These are phyloP conservation scores for Epinephelus malabaricus DNA, from an alignment of 2,797 vertebrate genomes.

Conservation along the genomic window DNA sequence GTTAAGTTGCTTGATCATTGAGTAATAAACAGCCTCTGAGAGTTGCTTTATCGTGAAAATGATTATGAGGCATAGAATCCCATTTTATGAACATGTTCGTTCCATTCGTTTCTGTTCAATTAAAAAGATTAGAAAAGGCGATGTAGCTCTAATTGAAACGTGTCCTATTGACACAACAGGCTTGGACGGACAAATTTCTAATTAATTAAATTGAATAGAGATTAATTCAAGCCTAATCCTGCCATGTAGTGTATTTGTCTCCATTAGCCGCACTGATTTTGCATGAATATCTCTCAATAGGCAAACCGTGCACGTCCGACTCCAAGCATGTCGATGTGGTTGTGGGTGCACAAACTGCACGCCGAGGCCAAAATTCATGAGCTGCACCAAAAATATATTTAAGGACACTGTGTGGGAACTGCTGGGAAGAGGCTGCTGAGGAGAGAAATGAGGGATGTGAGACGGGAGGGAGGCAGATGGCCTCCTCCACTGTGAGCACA, in stretches of 20 bases:
- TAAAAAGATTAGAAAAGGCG: conserved; percentile 81
- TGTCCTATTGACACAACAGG: conserved; percentile 80
- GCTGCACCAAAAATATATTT: conserved; percentile 72
- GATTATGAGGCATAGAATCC: conserved; percentile 54
- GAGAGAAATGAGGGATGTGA: conserved; percentile 68
- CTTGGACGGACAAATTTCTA: conserved; percentile 77
- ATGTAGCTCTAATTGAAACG: conserved; percentile 80
- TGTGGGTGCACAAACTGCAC: conserved; percentile 45
- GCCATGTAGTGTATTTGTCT: conserved; percentile 76
- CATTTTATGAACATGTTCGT: conserved; percentile 61
- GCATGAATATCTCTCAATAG: conserved; percentile 58
- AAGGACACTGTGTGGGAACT: conserved; percentile 74
- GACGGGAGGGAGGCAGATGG: conserved; percentile 78
- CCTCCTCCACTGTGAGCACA: conserved; percentile 69
- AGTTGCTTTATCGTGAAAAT: conserved; percentile 50
- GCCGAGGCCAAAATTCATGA: conserved; percentile 67
- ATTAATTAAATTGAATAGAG: conserved; percentile 79
- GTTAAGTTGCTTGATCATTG: conserved; percentile 49
- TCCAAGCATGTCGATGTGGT: conserved; percentile 40
- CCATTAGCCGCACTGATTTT: conserved; percentile 61
- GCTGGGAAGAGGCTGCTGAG: conserved; percentile 69
- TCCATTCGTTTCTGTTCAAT: conserved; percentile 75
- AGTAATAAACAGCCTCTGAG: conserved; percentile 52
- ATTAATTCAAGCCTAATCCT: conserved; percentile 79
- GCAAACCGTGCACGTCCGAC: conserved; percentile 46